Percentiles rank a stretch among this genome's conserved stretches.
phyloP scores from a whole-genome alignment of 1,140 invertebrate species.

The Gonatopus flavifemur region DNA sequence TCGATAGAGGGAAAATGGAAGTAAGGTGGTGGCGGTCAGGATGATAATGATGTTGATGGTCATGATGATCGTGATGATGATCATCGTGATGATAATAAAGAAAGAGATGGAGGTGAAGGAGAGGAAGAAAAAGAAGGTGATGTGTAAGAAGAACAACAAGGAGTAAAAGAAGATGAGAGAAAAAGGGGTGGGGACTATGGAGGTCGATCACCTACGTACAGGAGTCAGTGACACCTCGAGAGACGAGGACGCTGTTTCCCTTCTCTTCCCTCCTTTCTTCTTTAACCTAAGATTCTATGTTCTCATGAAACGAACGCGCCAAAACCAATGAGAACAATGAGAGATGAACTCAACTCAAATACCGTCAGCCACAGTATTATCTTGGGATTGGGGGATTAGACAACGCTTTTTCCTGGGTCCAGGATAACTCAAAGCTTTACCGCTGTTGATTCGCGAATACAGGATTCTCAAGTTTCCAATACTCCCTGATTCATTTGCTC shows the following conservation, averaged over 20 bases:
- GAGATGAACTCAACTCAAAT: no score
- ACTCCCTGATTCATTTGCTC: no score
- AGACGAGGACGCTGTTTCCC: constrained; percentile 41
- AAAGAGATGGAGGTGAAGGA: constrained; percentile 14
- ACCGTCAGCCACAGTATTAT: no score
- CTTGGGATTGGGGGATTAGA: no score
- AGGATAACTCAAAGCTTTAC: no score
- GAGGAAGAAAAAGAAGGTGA: constrained; percentile 13
- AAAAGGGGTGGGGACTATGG: constrained; percentile 42
- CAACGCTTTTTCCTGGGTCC: no score
- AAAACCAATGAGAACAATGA: no score
- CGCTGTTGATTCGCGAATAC: no score
- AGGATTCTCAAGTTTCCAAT: no score
- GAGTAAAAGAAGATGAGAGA: constrained; percentile 10
- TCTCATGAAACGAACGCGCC: no score
- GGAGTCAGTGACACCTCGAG: constrained; percentile 59
- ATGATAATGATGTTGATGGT: not conserved
- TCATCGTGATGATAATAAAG: not conserved
- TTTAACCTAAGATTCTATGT: no score
- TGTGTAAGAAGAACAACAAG: constrained; percentile 12
- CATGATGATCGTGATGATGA: not conserved
- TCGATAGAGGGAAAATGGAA: no score
- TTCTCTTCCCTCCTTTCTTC: not conserved
- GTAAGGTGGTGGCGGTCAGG: not conserved
- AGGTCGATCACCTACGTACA: constrained; percentile 60